Evolutionary conservation across 1,140 invertebrate genomes (phyloP), one percentile per base, ranked within the genome.

Genomic region (Leptinotarsa lineolata): DNA sequence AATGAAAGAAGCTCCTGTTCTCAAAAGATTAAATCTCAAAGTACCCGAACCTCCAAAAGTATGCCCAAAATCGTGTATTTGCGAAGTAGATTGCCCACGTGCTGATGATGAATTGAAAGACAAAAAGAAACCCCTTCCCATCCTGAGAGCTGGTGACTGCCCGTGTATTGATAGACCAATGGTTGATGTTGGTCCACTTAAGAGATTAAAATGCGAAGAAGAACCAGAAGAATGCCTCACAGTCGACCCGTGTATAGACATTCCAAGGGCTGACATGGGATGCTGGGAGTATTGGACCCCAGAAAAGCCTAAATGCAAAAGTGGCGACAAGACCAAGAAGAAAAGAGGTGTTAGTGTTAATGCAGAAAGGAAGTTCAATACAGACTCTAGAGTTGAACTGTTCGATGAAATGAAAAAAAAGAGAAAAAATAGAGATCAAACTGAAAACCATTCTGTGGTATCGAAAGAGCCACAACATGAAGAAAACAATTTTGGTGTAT

Each of bases 201-300:
- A 72, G 20, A 70, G 76, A 18, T 64, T 77, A 22, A 59, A 66
- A 18, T 77, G 76, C 45, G 58, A 65, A 16, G 76, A 77, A 13
- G 76, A 77, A 54, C 67, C 67, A 0, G 12, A 48, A 21, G 76
- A 77, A 1, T 77, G 76, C 60, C 16, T 73, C 2, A 60, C 68
- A 13, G 65, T 66, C 16, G 76, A 77, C 61, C 76, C 73, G 3
- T 77, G 76, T 39, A 58, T 66, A 4, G 21, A n/a, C 3, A 72
- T 70, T 59, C 76, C 76, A n/a, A 54, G 76, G 46, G 73, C 76
- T 8, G 76, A 77, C 68, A 74, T 72, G 73, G 76, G 76, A 12
- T 77, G 76, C 59, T 77, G 76, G 76, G 71, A 77, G 59, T 77
- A 77, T 39, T 30, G 15, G 22, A n/a, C 16, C 13, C 46, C 46